phyloP scores from a whole-genome alignment of 1,140 invertebrate species.

The Halictus rubicundus region DNA sequence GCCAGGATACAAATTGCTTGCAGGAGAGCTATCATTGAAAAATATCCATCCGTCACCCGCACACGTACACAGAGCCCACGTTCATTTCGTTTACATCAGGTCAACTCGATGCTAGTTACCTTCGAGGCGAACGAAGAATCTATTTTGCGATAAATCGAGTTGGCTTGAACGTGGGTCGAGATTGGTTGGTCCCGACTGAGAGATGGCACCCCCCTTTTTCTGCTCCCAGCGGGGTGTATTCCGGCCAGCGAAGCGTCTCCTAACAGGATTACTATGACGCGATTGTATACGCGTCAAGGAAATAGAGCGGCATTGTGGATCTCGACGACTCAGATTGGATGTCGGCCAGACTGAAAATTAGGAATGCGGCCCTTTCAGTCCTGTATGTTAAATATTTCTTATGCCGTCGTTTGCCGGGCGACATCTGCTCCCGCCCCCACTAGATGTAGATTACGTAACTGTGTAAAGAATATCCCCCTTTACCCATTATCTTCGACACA shows the following conservation, averaged over 20 bases:
- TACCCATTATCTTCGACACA: not conserved
- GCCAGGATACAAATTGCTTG: too few species aligned
- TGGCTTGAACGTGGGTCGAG: constrained; percentile 45
- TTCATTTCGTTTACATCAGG: not conserved
- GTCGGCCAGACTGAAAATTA: constrained; percentile 71
- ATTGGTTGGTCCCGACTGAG: constrained; percentile 52
- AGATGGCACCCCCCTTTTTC: constrained; percentile 53
- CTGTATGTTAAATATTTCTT: constrained; percentile 65
- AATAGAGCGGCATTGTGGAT: constrained; percentile 75
- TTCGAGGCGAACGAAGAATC: constrained; percentile 14
- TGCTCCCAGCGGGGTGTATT: constrained; percentile 68
- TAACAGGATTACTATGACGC: constrained; percentile 77
- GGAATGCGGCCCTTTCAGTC: constrained; percentile 67
- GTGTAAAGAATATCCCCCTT: constrained; percentile 9
- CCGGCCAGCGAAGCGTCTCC: constrained; percentile 71
- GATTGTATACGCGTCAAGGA: constrained; percentile 79
- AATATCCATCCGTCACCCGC: too few species aligned
- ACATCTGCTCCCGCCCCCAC: constrained; percentile 27
- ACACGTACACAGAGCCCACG: too few species aligned
- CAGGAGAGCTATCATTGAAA: too few species aligned
- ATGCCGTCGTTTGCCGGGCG: constrained; percentile 18
- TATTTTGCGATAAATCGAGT: constrained; percentile 59
- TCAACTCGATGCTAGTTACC: constrained; percentile 26
- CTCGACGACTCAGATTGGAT: constrained; percentile 62
- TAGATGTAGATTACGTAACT: constrained; percentile 31